phyloP scores from a whole-genome alignment of 1,140 invertebrate genomes.

The Trachymyrmex septentrionalis region DNA sequence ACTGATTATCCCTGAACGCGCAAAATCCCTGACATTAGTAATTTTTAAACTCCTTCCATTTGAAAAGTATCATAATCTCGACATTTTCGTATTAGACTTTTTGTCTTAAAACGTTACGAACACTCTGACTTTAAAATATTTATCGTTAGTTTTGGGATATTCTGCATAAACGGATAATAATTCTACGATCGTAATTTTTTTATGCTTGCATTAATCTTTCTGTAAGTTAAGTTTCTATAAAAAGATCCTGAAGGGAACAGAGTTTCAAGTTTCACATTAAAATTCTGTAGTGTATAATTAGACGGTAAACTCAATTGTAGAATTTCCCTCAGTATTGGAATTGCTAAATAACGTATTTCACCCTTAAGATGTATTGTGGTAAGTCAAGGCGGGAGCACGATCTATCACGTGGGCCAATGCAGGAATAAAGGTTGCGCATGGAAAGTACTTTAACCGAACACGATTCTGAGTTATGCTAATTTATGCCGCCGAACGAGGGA shows the following conservation, averaged over 20 bases:
- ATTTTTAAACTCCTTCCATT: too few relatives aligned
- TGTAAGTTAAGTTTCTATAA: not conserved
- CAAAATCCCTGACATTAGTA: too few relatives aligned
- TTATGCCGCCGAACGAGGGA: constrained; percentile 75
- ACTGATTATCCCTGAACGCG: too few relatives aligned
- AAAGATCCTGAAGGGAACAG: not conserved
- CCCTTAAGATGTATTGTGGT: constrained; percentile 31
- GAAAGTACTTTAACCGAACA: constrained; percentile 59
- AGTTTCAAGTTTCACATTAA: constrained; percentile 20
- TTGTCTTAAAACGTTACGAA: too few relatives aligned
- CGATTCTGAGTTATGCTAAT: constrained; percentile 78
- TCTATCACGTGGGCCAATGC: constrained; percentile 32
- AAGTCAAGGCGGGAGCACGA: constrained; percentile 31
- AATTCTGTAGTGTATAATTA: constrained; percentile 22
- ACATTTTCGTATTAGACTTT: too few relatives aligned
- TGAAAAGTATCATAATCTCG: too few relatives aligned
- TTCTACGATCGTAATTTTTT: not conserved
- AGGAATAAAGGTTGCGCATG: constrained; percentile 49
- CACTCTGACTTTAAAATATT: too few relatives aligned
- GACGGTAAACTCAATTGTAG: constrained; percentile 9
- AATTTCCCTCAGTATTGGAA: constrained; percentile 16
- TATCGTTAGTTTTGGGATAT: too few relatives aligned
- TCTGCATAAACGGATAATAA: not conserved
- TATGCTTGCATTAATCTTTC: not conserved
- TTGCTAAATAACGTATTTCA: constrained; percentile 37